Base-by-base conservation (phyloP, 2,888 invertebrate species). In the Byasa hedistus region DNA sequence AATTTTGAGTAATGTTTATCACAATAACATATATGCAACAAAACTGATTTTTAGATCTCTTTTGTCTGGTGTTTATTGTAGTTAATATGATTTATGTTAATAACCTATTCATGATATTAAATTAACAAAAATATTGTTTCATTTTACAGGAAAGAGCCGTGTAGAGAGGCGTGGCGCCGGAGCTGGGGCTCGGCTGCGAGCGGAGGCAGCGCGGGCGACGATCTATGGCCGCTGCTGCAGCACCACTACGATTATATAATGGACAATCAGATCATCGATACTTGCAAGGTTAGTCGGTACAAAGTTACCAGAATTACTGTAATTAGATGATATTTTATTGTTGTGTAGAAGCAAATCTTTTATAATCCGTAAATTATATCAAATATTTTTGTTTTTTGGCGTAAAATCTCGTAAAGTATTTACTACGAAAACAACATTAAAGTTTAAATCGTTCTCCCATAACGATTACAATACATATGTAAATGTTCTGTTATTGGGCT, bases 181-280 rank as follows among this genome's bases (percentile, higher is more conserved):
- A 95, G 95, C 68, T 96, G 96, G 96, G 95, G 95, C 72, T 95
- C 94, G 22, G 94, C 94, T 52, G 94, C 95, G 60, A 96, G 96
- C 83, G 89, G 93, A 83, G 81, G 96, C 83, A 90, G 90, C 78
- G 93, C 91, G 74, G 95, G 95, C 85, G 97, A 98, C 89, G 97
- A 98, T 82, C 96, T 98, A 76, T 98, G 98, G 97, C 96, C 96
- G 73, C 95, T 97, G 69, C 94, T 98, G 78, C 96, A 97, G 87
- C 96, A 96, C 66, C 96, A 97, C 88, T 98, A 98, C 89, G 96
- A 98, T 84, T 98, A 97, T 86, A 96, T 98, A 81, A 98, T 98
- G 98, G 97, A 97, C 87, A 97, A 96, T 79, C 96, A 97, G 87
- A 95, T 98, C 75, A 96, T 98, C 70, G 97, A 98, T 82, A 95